Base-by-base conservation (phyloP, 2,113 vertebrate genomes). In the Copsychus sechellarum region DNA sequence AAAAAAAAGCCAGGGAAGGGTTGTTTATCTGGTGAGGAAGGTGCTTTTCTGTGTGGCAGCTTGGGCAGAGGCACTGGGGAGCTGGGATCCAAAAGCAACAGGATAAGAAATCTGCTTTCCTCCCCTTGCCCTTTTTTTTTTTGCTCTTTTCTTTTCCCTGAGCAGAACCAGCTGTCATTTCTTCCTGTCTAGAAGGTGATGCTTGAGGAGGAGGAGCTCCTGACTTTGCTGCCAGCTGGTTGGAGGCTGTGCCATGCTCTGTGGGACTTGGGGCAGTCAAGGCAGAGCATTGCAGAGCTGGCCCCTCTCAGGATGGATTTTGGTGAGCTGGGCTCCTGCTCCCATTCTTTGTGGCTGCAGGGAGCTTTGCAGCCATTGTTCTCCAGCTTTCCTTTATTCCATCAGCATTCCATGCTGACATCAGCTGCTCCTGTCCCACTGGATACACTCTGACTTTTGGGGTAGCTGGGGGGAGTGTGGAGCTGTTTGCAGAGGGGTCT, bases 1-100 rank as follows among this genome's bases (percentile, higher is more conserved):
- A 60, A 98, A 65, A 88, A 89, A 93, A 57, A 53, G 96, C 97
- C 97, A 90, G 88, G 97, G 97, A 98, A 97, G 92, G 92, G 77
- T 61, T 98, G 97, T 98, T 99, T 98, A 97, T 97, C 95, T 98
- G 98, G 83, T 77, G 80, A 91, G 70, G 90, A 90, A 97, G 83
- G 86, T 8, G 8, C 95, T 98, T 98, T 97, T 97, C 97, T 98
- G 97, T 81, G 70, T 19, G 54, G 92, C 17, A 96, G 90, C 47
- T 74, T 79, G 80, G 53, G 67, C 51, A 47, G 34, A 60, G 53
- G 34, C 4, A 2, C 58, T 76, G 62, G 26, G 26, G 12, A 54
- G 33, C 11, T 88, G 48, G 2, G 5, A 22, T 48, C 72, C 5
- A 3, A 47, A 72, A 66, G 29, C 74, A 83, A 42, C 36, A 33